Evolutionary conservation across 2,888 invertebrate species (phyloP).

Genomic region (Petrolisthes cinctipes): DNA sequence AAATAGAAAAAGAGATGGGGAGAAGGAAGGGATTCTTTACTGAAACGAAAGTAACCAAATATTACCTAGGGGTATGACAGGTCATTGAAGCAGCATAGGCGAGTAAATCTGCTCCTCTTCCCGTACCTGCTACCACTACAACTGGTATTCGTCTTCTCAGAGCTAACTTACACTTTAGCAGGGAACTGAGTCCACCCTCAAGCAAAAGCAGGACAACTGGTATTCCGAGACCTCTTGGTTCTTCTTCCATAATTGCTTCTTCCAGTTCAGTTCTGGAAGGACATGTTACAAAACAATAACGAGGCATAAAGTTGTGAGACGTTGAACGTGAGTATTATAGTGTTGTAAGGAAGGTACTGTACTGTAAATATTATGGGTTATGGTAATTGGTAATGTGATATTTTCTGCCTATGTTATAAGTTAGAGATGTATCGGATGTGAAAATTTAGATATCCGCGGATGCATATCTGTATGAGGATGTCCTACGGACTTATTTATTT

Average conservation of each 20-base stretch:
- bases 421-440: too few relatives aligned
- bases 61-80: conserved; percentile 45
- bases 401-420: too few relatives aligned
- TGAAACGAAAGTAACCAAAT: neutral
- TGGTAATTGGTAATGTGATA: too few relatives aligned
- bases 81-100: conserved; percentile 67
- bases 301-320: neutral
- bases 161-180: conserved; percentile 69
- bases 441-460: too few relatives aligned
- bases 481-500: too few relatives aligned
- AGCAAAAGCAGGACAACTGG: conserved; percentile 71
- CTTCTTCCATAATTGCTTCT: conserved; percentile 57
- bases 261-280: conserved; percentile 58
- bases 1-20: neutral
- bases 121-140: conserved; percentile 70
- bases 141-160: conserved; percentile 69
- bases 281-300: neutral
- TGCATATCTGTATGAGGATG: too few relatives aligned
- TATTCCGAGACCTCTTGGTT: conserved; percentile 68
- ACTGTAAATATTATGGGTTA: too few relatives aligned
- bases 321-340: neutral
- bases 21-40: neutral
- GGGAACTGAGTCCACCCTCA: conserved; percentile 70
- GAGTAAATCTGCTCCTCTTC: conserved; percentile 69
- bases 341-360: neutral